Conservation (phyloP, 92 coral and sea anemone genomes). For the Virgularia gustaviana region DNA sequence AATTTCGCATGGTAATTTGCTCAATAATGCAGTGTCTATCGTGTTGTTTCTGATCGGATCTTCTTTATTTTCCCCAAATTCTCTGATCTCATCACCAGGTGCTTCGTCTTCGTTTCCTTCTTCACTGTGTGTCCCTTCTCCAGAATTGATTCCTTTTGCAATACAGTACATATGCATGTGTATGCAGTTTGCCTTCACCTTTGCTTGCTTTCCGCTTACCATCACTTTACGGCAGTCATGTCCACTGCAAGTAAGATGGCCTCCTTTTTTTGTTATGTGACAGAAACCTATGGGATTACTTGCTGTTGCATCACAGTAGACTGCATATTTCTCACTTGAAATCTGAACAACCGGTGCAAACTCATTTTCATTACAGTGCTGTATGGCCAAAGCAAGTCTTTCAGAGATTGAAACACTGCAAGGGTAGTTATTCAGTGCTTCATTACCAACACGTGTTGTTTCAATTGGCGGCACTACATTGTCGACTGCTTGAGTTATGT, state of each 20-base stretch:
- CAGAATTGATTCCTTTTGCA: too few relatives aligned
- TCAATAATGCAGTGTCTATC: background rate
- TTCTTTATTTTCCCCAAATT: too few relatives aligned
- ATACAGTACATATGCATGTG: background rate
- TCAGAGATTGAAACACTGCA: background rate
- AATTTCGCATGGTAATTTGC: background rate
- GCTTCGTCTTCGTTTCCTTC: too few relatives aligned
- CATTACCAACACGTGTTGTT: too few relatives aligned
- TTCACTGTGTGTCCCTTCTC: too few relatives aligned
- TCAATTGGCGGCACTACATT: background rate
- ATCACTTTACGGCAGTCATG: background rate
- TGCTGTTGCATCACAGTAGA: background rate
- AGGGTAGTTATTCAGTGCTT: background rate
- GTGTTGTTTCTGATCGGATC: background rate
- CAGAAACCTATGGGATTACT: constrained; percentile 1
- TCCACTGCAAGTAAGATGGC: background rate
- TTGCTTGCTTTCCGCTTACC: constrained; percentile 5
- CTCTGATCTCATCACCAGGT: too few relatives aligned
- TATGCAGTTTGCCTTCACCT: background rate
- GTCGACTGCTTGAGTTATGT: background rate
- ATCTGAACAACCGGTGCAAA: background rate
- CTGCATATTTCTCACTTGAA: background rate
- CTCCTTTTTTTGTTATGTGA: background rate
- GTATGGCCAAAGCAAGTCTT: background rate
- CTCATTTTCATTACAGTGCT: background rate